Evolutionary conservation across 2,888 invertebrate genomes (phyloP).

Genomic region (Heteromyza rotundicornis): DNA sequence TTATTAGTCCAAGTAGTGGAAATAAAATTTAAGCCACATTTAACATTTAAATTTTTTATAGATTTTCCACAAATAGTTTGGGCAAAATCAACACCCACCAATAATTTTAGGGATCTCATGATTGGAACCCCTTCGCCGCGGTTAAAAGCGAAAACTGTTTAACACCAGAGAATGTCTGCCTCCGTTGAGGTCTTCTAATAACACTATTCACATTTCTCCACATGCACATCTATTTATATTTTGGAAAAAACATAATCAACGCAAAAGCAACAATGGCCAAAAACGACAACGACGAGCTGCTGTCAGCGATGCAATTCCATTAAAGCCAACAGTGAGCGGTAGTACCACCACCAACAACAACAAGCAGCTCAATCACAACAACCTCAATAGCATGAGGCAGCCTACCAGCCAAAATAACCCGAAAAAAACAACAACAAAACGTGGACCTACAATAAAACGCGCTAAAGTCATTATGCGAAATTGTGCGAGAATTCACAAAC

Average conservation of each 20-base stretch:
- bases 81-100: conserved; percentile 62
- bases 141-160: conserved; percentile 45
- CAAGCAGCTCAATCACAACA: background rate
- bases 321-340: background rate
- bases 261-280: conserved; percentile 22
- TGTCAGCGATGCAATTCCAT: background rate
- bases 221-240: conserved; percentile 62
- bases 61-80: too few species aligned
- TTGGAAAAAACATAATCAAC: conserved; percentile 46
- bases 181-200: conserved; percentile 61
- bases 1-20: too few species aligned
- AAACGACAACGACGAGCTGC: conserved; percentile 17
- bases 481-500: background rate
- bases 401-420: background rate
- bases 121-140: conserved; percentile 59
- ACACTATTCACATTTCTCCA: conserved; percentile 60
- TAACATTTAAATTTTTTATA: too few species aligned
- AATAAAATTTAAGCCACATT: too few species aligned
- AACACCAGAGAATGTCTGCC: conserved; percentile 55
- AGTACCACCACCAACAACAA: too few species aligned
- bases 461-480: background rate
- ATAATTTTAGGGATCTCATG: conserved; percentile 62
- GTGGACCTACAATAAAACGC: background rate
- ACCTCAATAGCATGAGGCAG: background rate
- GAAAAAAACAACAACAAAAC: background rate